Conservation (phyloP, 2,888 invertebrate genomes). For the Apodemia hepburni region DNA sequence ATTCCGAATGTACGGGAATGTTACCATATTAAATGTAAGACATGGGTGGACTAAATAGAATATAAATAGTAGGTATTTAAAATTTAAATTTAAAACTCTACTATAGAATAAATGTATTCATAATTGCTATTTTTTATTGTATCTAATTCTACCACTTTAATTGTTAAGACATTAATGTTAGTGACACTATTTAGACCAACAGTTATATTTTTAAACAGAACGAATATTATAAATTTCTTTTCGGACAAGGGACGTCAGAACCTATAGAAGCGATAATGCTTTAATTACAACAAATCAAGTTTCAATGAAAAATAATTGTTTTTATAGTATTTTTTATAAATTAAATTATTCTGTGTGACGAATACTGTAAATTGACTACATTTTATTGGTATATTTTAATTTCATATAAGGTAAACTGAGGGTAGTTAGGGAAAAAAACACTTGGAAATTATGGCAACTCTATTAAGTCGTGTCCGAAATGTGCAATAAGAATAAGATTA, state of each 20-base stretch:
- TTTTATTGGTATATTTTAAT: not conserved
- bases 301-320: not conserved
- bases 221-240: no score
- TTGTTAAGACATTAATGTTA: no score
- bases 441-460: slow-evolving; percentile 4
- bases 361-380: not conserved
- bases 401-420: not conserved
- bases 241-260: no score
- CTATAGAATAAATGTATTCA: not conserved
- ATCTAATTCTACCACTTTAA: not conserved
- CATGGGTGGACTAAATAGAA: no score
- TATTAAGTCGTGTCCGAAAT: slow-evolving; percentile 11
- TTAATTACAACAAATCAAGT: not conserved
- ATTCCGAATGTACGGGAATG: not conserved
- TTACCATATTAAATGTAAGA: not conserved
- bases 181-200: no score
- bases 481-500: slow-evolving; percentile 21
- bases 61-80: no score
- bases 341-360: no score
- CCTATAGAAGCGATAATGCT: not conserved
- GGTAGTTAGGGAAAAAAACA: not conserved
- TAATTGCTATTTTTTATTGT: not conserved
- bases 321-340: not conserved
- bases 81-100: not conserved
- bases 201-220: no score